A percentile compares a stretch with the other conserved stretches of the same genome.
Evolutionary conservation across 2,113 vertebrate genomes (phyloP).

Genomic region (Pelusios castaneus): DNA sequence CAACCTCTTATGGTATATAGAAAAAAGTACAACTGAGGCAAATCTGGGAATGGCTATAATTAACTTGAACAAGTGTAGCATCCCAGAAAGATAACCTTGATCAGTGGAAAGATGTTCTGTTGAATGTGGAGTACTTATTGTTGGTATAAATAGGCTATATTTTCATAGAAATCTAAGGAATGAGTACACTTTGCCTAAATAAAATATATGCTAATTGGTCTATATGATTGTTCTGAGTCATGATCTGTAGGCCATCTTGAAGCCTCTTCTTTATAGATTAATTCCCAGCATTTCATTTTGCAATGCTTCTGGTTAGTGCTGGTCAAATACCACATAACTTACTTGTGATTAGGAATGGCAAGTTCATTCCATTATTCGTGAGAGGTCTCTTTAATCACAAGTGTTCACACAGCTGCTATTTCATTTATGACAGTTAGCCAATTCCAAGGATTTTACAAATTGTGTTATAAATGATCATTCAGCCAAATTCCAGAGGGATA

Average conservation of each 20-base stretch:
- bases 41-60: not conserved
- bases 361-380: not conserved
- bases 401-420: not conserved
- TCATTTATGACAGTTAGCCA: not conserved
- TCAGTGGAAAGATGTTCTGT: not conserved
- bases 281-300: not conserved
- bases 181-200: not conserved
- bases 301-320: not conserved
- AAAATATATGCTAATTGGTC: not conserved
- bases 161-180: not conserved
- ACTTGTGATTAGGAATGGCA: not conserved
- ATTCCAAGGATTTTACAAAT: slow-evolving; percentile 5
- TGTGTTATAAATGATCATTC: not conserved
- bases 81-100: not conserved
- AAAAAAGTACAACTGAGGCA: not conserved
- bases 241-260: not conserved
- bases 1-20: not conserved
- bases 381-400: not conserved
- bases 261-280: not conserved
- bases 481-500: not conserved
- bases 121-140: not conserved
- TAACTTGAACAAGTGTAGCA: not conserved
- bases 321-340: not conserved
- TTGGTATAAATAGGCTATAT: not conserved
- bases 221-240: not conserved